Evolutionary conservation across 2,113 vertebrate species (phyloP), one percentile per base, ranked within the genome.

Genomic region (Urocitellus parryii): DNA sequence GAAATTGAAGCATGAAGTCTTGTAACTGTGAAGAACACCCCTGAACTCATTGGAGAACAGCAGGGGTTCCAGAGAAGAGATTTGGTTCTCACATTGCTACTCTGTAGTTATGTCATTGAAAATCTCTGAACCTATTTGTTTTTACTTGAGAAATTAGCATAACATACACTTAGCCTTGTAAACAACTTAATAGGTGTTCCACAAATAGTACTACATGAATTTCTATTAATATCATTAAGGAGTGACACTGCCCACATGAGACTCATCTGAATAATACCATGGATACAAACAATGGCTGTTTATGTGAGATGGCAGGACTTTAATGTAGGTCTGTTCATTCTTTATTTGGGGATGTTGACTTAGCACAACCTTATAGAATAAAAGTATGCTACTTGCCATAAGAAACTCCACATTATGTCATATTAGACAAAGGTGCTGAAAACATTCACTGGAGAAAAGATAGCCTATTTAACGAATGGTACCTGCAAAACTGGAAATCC

Each of bases 61-160:
- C 0, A n/a, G 18, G 45, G 25, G 13, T 27, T 45, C 14, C 0
- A 1, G 25, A 32, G 51, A 51, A 0, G 25, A 32, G 51, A 51
- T 3, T n/a, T 53, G 5, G 6, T 20, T 17, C 6, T 86, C 29
- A 25, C 7, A 51, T 20, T 91, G 25, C 24, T 53, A 24, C 14
- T 83, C 83, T 3, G 34, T 78, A 63, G 16, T 17, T 94, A 8
- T 42, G 37, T 25, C 61, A 32, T 65, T 82, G 27, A 58, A 77
- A 58, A 73, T 29, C 8, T 63, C 34, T 73, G 11, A 79, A 5
- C 7, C 37, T 78, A 20, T 87, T 80, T 79, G 58, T 32, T 80
- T 92, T 68, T 10, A 72, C 5, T 16, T 91, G 12, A 72, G 32
- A 17, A 87, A 76, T 86, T 91, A 86, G 12, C 12, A 74, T 79